Evolutionary conservation across 2,797 vertebrate species (phyloP), one percentile per base, ranked within the genome.

Genomic region (Pipistrellus kuhlii): DNA sequence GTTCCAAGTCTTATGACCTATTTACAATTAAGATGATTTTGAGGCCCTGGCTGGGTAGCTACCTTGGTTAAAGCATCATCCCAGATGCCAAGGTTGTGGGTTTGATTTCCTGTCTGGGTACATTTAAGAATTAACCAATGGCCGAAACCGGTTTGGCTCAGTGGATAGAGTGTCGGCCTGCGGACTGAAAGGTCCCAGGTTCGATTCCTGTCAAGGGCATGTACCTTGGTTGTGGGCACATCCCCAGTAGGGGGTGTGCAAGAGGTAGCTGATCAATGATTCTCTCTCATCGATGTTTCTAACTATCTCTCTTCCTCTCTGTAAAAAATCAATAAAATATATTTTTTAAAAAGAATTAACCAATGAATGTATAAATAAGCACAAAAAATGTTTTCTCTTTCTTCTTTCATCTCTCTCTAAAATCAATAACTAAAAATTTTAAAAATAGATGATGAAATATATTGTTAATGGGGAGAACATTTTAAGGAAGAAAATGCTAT

Each of bases 381-480:
- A 18, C 18, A 68, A 66, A 68, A 20, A 53, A 53, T 53, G 18
- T 53, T 53, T 66, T 32, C 64, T 66, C 62, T 48, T 48, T 66
- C n/a, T 66, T 7, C 8, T n/a, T 64, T 18, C n/a, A 66, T 66
- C n/a, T 68, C n/a, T 68, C n/a, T 68, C 64, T 68, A 20, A 68
- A 35, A 68, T 35, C n/a, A 68, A 18, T 66, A 32, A 20, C 17
- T 35, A 35, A 32, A 20, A 20, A 5, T 32, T 68, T 10, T 5
- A 10, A 35, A 68, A 68, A 35, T 5, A 18, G 21, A 69, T 81
- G 27, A 18, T 89, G 11, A 88, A 84, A 69, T 8, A 15, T 89
- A 75, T 44, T 92, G 18, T 73, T 86, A 95, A 38, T 78, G 48
- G 44, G 18, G 88, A 23, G 32, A 86, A 89, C 10, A 62, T 25